These are phyloP conservation scores for Antigone vipio DNA, from an alignment of 2,113 vertebrate species.

Conservation along the genomic window DNA sequence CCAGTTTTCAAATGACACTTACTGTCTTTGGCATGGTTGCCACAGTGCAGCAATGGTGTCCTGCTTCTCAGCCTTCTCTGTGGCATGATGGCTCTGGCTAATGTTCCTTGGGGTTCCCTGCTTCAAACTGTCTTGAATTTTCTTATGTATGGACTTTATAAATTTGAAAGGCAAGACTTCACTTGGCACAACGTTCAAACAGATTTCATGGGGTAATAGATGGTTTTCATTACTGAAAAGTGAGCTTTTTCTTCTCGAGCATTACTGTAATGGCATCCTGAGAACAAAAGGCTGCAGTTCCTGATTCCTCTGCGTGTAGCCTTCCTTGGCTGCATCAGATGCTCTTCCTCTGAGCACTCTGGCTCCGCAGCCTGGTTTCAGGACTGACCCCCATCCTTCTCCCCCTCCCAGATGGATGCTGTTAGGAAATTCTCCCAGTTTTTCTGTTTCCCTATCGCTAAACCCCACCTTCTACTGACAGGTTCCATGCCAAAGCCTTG, in stretches of 20 bases:
- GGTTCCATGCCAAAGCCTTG: background rate
- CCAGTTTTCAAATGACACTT: background rate
- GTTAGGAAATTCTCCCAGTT: background rate
- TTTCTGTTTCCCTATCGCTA: background rate
- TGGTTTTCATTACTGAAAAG: background rate
- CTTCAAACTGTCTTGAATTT: background rate
- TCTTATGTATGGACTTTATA: background rate
- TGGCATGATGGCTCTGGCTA: background rate
- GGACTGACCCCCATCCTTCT: background rate
- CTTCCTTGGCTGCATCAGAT: background rate
- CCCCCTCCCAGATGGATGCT: background rate
- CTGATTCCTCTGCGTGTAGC: rapidly evolving
- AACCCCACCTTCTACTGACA: background rate
- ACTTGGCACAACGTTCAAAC: background rate
- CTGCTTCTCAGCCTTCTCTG: background rate
- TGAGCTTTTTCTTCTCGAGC: background rate
- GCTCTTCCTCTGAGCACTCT: background rate
- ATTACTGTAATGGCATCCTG: background rate
- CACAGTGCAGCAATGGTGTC: background rate
- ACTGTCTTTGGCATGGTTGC: background rate
- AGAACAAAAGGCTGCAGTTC: background rate
- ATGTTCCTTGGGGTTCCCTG: background rate
- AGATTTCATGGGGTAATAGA: background rate
- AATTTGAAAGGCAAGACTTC: background rate
- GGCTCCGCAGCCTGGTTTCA: background rate